Evolutionary conservation across 2,797 vertebrate genomes (phyloP), one percentile per base, ranked within the genome.

Genomic region (Pangasius mekongensis): DNA sequence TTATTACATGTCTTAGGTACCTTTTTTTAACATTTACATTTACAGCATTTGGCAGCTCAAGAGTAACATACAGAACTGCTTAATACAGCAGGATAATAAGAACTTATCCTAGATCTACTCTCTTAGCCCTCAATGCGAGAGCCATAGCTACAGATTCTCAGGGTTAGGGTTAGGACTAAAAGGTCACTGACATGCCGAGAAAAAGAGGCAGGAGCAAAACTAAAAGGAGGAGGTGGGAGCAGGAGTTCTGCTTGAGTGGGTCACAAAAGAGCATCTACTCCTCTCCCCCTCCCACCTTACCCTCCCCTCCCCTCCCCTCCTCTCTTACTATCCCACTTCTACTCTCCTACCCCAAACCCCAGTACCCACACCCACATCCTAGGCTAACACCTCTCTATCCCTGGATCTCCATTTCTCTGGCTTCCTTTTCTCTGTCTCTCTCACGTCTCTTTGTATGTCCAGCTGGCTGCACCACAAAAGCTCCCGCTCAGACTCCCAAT

Each of bases 401-500:
- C 89, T 82, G 67, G 77, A 86, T 89, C 81, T 84, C 87, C 86
- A 81, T 78, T 84, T 83, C 85, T 84, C 83, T 84, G n/a, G 58
- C 84, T 78, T 89, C 86, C 87, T 90, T 93, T 91, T 89, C 87
- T 54, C 93, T 93, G 93, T 90, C 93, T 87, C 88, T 89, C 94
- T 95, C 89, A 93, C 93, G 89, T 94, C 94, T 95, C 94, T 97
- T 97, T 97, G 96, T 96, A 94, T 93, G 93, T 95, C 97, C 97
- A 97, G 96, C 96, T 97, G 97, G 97, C 95, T 94, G 91, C 47
- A 85, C 93, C 95, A 97, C 96, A 97, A 97, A 95, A 95, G 94
- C 94, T 93, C 91, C 89, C 91, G 94, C 93, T 94, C 91, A 92
- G 91, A 95, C 92, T 95, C 93, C 93, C 93, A 95, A 94, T 94